Base-by-base conservation (phyloP, 2,888 invertebrate genomes). In the Agrotis puta region DNA sequence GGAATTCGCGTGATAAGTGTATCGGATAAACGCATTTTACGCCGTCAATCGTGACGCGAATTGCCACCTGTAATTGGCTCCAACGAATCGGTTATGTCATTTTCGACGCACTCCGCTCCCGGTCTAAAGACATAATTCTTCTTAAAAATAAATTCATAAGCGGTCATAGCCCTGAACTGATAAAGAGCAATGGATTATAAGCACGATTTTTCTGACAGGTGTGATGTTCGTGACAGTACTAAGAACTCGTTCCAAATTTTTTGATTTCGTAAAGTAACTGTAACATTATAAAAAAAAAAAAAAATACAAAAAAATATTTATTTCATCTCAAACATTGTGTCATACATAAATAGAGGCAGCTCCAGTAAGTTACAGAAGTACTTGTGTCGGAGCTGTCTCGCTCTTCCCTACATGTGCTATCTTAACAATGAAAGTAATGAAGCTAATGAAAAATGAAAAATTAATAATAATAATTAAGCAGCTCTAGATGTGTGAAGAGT, bases 71-170 rank as follows among this genome's bases (percentile, higher is more conserved):
- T 87, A 88, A 91, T 90, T 89, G 87, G 76, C 80, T 87, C 81
- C 74, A 82, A 85, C 89, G 85, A 89, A 92, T 92, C 86, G 88
- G 88, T 92, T 92, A 89, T 91, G 87, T 92, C 91, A 92, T 88
- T 88, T 88, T 81, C 64, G 74, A 81, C 75, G 76, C 75, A 81
- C 67, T 83, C 47, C 54, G 67, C 62, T 62, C 62, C 68, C 70
- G 50, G 76, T 56, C 39, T 68, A 68, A 39, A 54, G 47, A 64
- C 6, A 64, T 57, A 61, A 56, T 73, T 68, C 50, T 71, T 50
- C 33, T 39, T 68, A 68, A 64, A 51, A 67, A 72, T 61, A 72
- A 67, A 50, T 51, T 48, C 33, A 59, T 64, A 67, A 53, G 45
- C 67, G 73, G 77, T 78, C 77, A 77, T 73, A 78, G 78, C 78